These are phyloP conservation scores for Oncorhynchus clarkii DNA, from an alignment of 2,113 vertebrate genomes.

Conservation along the genomic window DNA sequence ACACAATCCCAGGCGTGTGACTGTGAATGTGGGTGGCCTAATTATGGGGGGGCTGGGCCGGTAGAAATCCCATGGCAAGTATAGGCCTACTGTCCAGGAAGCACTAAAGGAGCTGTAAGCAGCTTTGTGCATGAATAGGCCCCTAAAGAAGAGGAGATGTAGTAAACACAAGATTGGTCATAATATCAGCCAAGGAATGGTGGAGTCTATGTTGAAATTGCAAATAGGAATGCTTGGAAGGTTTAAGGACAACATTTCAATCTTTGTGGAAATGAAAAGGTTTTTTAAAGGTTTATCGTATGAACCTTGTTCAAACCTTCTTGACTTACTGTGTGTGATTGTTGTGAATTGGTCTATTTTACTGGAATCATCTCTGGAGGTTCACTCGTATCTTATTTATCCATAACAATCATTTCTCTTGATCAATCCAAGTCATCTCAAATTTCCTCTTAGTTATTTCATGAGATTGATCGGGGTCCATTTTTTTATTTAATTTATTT, in stretches of 20 bases:
- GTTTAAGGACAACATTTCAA: background rate
- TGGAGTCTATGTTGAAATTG: background rate
- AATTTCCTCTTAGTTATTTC: too few species aligned
- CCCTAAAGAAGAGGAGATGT: conserved; percentile 6
- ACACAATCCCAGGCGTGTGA: conserved; percentile 53
- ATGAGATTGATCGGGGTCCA: too few species aligned
- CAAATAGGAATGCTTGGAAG: background rate
- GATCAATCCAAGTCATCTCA: background rate
- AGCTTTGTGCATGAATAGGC: conserved; percentile 44
- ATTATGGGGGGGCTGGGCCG: conserved; percentile 59
- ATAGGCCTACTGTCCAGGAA: conserved; percentile 55
- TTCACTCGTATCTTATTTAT: too few species aligned
- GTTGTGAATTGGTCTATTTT: background rate
- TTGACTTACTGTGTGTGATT: background rate
- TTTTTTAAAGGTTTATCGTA: background rate
- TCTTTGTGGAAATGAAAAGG: background rate
- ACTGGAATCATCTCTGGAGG: background rate
- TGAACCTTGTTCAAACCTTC: background rate
- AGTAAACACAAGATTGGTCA: background rate
- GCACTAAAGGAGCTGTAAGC: conserved; percentile 58
- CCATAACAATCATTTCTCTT: background rate
- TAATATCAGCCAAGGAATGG: background rate
- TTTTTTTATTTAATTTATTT: too few species aligned
- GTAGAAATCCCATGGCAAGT: conserved; percentile 62
- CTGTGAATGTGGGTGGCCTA: conserved; percentile 73